Percentiles rank a stretch among this genome's conserved stretches.
Evolutionary conservation across 1,140 invertebrate genomes (phyloP).

Genomic region (Ericerus pela): DNA sequence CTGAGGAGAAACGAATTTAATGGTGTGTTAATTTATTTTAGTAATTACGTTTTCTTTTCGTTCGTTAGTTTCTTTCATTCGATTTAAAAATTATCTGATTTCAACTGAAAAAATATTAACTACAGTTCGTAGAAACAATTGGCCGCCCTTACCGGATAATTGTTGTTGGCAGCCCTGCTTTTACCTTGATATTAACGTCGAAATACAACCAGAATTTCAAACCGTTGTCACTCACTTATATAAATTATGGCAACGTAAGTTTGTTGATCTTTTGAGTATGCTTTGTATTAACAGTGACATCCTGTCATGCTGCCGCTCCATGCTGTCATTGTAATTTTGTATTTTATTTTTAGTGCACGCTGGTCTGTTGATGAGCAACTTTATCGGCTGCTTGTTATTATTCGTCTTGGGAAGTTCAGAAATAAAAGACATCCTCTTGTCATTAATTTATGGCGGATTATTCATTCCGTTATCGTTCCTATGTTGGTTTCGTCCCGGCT

Average conservation of each 20-base stretch:
- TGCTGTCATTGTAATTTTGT: too few relatives aligned
- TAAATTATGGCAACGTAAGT: constrained; percentile 95
- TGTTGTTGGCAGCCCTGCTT: constrained; percentile 94
- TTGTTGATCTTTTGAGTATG: neutral
- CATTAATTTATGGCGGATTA: constrained; percentile 75
- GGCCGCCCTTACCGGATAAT: constrained; percentile 86
- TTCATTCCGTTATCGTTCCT: constrained; percentile 95
- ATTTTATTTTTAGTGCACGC: constrained; percentile 65
- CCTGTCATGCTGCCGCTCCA: too few relatives aligned
- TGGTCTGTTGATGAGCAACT: constrained; percentile 67
- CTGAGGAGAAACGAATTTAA: constrained; percentile 53
- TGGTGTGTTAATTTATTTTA: constrained; percentile 32
- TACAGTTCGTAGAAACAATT: constrained; percentile 80
- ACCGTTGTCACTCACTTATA: constrained; percentile 85
- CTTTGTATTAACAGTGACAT: too few relatives aligned
- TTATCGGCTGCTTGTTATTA: constrained; percentile 63
- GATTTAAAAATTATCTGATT: neutral
- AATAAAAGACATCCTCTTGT: constrained; percentile 69
- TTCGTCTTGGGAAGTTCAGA: constrained; percentile 40
- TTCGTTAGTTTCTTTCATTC: neutral
- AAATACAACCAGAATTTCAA: constrained; percentile 95
- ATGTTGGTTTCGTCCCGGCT: constrained; percentile 85
- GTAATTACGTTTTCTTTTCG: too few relatives aligned
- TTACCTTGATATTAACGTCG: constrained; percentile 98
- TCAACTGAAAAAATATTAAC: constrained; percentile 14